Percentiles rank a stretch among this genome's conserved stretches.
Conservation (phyloP, 2,113 vertebrate species). For the Bubo blakistoni region DNA sequence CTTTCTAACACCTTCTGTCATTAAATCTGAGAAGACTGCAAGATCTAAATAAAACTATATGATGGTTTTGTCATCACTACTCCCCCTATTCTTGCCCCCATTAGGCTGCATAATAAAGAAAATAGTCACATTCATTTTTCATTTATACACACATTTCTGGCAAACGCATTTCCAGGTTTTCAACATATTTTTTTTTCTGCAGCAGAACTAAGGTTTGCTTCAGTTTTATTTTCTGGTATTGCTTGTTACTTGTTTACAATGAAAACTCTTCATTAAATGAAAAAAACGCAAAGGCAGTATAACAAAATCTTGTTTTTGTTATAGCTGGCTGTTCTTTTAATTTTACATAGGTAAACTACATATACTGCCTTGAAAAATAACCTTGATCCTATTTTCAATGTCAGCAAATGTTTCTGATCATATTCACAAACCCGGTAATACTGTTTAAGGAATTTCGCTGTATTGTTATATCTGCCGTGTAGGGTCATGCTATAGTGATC, state of each 20-base stretch:
- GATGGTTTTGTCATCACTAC: background rate
- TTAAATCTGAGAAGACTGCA: background rate
- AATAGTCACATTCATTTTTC: background rate
- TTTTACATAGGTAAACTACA: background rate
- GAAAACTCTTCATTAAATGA: background rate
- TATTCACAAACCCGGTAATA: background rate
- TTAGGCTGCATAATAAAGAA: background rate
- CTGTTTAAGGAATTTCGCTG: background rate
- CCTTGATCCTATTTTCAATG: background rate
- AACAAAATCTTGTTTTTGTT: background rate
- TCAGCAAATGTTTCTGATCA: background rate
- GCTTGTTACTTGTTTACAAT: background rate
- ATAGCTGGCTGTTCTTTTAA: background rate
- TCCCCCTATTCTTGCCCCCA: background rate
- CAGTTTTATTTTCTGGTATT: background rate
- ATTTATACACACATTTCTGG: background rate
- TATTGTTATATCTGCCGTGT: background rate
- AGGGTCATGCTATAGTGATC: background rate
- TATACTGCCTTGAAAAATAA: background rate
- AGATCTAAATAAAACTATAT: background rate
- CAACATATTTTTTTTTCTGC: background rate
- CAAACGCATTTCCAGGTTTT: background rate
- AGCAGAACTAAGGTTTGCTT: background rate
- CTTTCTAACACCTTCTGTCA: background rate
- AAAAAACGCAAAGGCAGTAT: no score